These are phyloP conservation scores for Apistogramma diplotaenia DNA, from an alignment of 2,113 vertebrate species.

Conservation along the genomic window DNA sequence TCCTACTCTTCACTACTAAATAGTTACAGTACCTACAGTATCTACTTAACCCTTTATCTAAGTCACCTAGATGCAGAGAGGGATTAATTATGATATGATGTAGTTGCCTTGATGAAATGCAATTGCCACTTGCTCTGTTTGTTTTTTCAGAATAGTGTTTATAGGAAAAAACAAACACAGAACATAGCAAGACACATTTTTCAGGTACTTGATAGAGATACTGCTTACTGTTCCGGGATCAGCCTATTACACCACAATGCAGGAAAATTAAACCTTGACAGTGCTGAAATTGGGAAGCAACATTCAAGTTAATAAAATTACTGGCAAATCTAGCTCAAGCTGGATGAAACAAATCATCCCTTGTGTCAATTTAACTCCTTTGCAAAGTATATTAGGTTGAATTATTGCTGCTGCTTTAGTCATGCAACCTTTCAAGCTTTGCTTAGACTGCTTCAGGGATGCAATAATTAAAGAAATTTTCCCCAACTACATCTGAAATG, in stretches of 20 bases:
- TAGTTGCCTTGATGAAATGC: no score
- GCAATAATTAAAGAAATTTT: slow-evolving; percentile 37
- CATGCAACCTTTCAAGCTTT: background rate
- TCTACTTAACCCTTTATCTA: background rate
- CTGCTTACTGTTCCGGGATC: background rate
- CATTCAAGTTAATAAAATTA: background rate
- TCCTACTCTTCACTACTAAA: background rate
- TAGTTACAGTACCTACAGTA: background rate
- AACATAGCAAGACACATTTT: background rate
- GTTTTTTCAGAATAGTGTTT: background rate
- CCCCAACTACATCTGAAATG: background rate
- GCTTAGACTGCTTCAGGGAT: background rate
- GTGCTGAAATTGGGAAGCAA: background rate
- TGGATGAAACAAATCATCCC: background rate
- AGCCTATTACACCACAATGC: background rate
- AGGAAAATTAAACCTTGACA: background rate
- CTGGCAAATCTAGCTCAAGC: background rate
- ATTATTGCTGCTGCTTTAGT: slow-evolving; percentile 19
- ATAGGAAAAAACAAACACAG: background rate
- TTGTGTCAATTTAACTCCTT: slow-evolving; percentile 4
- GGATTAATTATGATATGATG: background rate
- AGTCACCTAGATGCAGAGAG: background rate
- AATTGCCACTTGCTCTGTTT: no score
- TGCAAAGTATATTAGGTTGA: background rate
- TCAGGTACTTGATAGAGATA: rapidly evolving